Percentiles rank a stretch among this genome's conserved stretches.
phyloP scores from a whole-genome alignment of 1,140 invertebrate species.

The Gryon sp. region DNA sequence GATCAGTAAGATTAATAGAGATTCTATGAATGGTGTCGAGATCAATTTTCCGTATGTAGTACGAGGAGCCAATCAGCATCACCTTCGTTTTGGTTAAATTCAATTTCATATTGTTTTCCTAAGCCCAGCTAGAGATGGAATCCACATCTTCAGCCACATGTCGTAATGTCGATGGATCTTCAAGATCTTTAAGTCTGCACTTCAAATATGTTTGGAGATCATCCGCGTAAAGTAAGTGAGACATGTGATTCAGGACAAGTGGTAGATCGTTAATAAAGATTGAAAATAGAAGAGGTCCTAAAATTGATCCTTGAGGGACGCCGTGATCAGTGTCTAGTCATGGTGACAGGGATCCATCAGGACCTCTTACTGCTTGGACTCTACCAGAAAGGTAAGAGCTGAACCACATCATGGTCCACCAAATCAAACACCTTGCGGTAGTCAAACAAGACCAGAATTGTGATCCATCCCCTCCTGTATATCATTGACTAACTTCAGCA shows the following conservation, averaged over 20 bases:
- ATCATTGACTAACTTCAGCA: neutral
- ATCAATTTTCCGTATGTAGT: too few relatives aligned
- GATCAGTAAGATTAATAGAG: too few relatives aligned
- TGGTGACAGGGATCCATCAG: neutral
- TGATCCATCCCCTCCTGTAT: neutral
- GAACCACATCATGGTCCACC: neutral
- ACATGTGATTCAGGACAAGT: neutral
- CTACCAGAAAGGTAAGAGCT: neutral
- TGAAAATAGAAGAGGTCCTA: conserved; percentile 1
- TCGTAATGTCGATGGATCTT: neutral
- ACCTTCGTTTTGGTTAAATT: neutral
- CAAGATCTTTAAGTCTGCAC: neutral
- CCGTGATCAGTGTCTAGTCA: neutral
- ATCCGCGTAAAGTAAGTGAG: conserved; percentile 1
- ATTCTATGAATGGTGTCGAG: too few relatives aligned
- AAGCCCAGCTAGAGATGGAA: neutral
- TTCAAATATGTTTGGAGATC: neutral
- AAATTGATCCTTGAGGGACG: conserved; percentile 3
- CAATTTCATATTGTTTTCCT: neutral
- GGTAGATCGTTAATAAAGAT: conserved; percentile 1
- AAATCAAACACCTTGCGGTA: conserved; percentile 6
- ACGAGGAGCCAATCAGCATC: neutral
- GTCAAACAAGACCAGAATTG: neutral
- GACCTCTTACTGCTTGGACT: neutral
- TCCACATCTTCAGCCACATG: neutral